Evolutionary conservation across 2,888 invertebrate genomes (phyloP), one percentile per base, ranked within the genome.

Genomic region (Pasiphila rectangulata): DNA sequence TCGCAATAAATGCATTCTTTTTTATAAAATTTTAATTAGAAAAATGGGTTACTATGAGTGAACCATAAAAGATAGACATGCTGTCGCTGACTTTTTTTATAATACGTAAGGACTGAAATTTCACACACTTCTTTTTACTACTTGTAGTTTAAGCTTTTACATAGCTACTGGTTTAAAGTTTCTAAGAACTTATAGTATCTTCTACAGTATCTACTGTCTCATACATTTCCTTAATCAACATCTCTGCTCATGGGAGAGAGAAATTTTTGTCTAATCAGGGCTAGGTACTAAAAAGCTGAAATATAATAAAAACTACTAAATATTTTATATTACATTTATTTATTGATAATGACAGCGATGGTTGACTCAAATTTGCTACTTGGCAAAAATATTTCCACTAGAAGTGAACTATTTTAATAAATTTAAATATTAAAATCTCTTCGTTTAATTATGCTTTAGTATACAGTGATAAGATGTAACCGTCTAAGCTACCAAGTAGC

Each of bases 301-400:
- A 27, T 24, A 54, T 41, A 69, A 70, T 56, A 66, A 65, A 75
- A 75, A 72, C 67, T 61, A 75, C 66, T 39, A 55, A 55, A 66
- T 68, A 72, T 75, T 82, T 86, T 83, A 86, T 83, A 78, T 80
- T 87, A 88, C 86, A 87, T 87, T 87, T 87, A 87, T 87, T 87
- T 87, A 88, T 86, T 87, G 79, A 85, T 86, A 86, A 87, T 88
- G 87, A 88, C 83, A 88, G 88, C 87, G 80, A 86, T 81, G 83
- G 78, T 86, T 84, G 87, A 88, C 84, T 87, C 77, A 65, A 85
- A 82, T 81, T 79, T 80, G 83, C 88, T 88, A 88, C 87, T 86
- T 80, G 86, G 87, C 87, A 88, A 88, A 87, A 87, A 85, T 86
- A 87, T 83, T 73, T 84, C 83, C 85, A 85, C 87, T 86, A 86